Conservation (phyloP, 2,113 vertebrate genomes). For the Aspiorhynchus laticeps region DNA sequence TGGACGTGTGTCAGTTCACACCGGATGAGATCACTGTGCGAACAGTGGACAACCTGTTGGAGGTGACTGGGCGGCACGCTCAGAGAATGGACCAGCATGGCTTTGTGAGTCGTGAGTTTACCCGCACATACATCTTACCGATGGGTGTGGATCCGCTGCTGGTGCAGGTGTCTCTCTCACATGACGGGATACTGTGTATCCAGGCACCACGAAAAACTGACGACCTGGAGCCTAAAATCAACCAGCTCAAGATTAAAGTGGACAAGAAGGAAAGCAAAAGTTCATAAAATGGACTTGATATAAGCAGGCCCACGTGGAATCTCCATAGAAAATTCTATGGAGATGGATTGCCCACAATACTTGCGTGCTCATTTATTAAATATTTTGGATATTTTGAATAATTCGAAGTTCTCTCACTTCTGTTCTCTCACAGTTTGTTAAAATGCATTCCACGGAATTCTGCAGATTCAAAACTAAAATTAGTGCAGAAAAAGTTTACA, state of each 20-base stretch:
- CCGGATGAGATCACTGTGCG: slow-evolving; percentile 82
- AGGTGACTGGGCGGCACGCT: slow-evolving; percentile 81
- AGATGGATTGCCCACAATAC: background rate
- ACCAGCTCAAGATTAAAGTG: slow-evolving; percentile 56
- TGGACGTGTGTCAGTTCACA: slow-evolving; percentile 87
- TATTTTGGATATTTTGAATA: background rate
- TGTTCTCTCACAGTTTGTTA: background rate
- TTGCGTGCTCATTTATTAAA: slow-evolving; percentile 5
- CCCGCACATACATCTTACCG: slow-evolving; percentile 85
- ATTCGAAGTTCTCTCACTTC: background rate
- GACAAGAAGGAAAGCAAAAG: slow-evolving; percentile 53
- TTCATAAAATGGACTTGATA: slow-evolving; percentile 32
- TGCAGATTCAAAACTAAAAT: background rate
- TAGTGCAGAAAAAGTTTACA: background rate
- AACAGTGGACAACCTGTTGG: slow-evolving; percentile 87
- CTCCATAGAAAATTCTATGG: background rate
- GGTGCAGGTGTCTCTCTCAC: slow-evolving; percentile 79
- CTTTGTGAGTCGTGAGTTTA: slow-evolving; percentile 84
- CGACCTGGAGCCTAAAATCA: slow-evolving; percentile 57
- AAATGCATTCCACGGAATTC: background rate
- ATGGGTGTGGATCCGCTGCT: slow-evolving; percentile 82
- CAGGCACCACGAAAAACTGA: slow-evolving; percentile 72
- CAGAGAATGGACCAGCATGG: slow-evolving; percentile 84
- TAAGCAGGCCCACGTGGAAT: background rate
- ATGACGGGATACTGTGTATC: slow-evolving; percentile 82